These are phyloP conservation scores for Hedya salicella DNA, from an alignment of 2,888 invertebrate genomes.

Conservation along the genomic window DNA sequence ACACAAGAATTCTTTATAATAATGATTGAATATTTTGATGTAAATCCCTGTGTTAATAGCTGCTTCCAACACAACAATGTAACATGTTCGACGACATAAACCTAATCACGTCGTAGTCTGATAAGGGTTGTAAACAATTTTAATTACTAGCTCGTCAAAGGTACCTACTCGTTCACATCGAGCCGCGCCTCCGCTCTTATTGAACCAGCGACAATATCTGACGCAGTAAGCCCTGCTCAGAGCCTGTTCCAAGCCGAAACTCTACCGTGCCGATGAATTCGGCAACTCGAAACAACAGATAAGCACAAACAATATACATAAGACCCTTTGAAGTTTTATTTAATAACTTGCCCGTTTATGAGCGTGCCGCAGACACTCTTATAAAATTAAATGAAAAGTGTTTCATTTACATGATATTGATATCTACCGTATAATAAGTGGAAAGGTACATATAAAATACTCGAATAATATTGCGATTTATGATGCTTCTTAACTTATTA, in stretches of 20 bases:
- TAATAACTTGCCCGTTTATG: slow-evolving; percentile 23
- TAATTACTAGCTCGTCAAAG: slow-evolving; percentile 19
- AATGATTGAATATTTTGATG: neutral
- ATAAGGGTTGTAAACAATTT: slow-evolving; percentile 22
- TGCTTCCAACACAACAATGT: slow-evolving; percentile 3
- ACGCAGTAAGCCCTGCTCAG: neutral
- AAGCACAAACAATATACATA: slow-evolving; percentile 18
- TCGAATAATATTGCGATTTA: no score
- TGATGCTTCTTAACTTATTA: no score
- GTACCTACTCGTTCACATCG: neutral
- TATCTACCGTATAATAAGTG: neutral
- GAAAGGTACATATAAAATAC: neutral
- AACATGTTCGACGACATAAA: neutral
- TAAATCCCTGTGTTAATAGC: neutral
- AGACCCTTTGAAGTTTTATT: slow-evolving; percentile 18
- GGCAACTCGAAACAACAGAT: slow-evolving; percentile 9
- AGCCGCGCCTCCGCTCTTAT: neutral
- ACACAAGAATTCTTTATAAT: neutral
- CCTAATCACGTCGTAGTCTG: slow-evolving; percentile 16
- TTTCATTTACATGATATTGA: slow-evolving; percentile 3
- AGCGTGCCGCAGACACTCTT: slow-evolving; percentile 11
- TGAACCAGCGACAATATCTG: neutral
- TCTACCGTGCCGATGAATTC: neutral
- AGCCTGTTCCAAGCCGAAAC: neutral
- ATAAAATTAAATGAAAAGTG: slow-evolving; percentile 19